Conservation (phyloP, 2,888 invertebrate genomes). For the Mylabris sibirica region DNA sequence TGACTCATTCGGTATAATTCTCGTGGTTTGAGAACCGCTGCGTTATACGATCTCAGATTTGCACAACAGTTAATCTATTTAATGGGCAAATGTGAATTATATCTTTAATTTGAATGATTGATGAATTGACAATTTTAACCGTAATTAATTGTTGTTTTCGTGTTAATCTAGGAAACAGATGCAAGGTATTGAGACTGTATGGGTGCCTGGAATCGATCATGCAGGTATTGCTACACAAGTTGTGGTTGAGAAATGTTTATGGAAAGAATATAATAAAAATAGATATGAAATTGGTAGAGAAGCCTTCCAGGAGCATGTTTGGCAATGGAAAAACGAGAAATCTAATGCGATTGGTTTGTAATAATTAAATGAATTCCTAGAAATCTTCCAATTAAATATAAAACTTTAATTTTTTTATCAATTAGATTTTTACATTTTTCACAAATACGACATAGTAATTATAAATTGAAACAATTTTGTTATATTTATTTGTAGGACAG, state of each 20-base stretch:
- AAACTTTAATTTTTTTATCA: neutral
- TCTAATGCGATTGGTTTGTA: conserved; percentile 62
- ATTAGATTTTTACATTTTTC: neutral
- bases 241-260: conserved; percentile 95
- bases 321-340: conserved; percentile 92
- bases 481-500: conserved; percentile 54
- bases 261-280: conserved; percentile 84
- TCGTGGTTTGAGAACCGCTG: too few relatives aligned
- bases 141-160: conserved; percentile 16
- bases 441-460: neutral
- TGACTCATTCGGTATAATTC: too few relatives aligned
- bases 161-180: conserved; percentile 78
- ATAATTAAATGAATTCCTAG: neutral
- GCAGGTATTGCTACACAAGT: conserved; percentile 99
- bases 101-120: conserved; percentile 4
- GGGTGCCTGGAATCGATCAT: conserved; percentile 99
- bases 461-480: conserved; percentile 8
- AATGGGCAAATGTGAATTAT: neutral
- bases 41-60: too few relatives aligned
- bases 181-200: conserved; percentile 90
- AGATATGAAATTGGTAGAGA: conserved; percentile 96
- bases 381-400: neutral
- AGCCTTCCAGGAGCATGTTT: conserved; percentile 89
- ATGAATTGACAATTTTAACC: conserved; percentile 23
- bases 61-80: too few relatives aligned